Conservation (phyloP, 2,888 invertebrate genomes). For the Chrysolina oricalcia region DNA sequence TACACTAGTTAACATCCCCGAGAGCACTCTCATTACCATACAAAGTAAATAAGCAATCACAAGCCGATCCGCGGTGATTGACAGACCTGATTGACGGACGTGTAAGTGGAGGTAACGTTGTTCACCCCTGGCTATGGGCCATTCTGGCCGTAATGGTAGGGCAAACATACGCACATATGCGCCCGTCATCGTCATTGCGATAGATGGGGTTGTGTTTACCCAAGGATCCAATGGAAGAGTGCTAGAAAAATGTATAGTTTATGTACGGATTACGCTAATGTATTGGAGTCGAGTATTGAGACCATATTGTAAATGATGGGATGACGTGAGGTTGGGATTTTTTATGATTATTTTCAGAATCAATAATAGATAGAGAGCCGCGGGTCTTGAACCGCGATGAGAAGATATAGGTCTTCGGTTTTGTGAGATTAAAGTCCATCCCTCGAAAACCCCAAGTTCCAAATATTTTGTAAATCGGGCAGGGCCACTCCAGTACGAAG, state of each 20-base stretch:
- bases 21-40: slow-evolving; percentile 60
- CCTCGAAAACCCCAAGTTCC: too few species aligned
- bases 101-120: slow-evolving; percentile 61
- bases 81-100: slow-evolving; percentile 63
- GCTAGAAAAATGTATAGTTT: neutral
- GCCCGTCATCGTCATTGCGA: slow-evolving; percentile 55
- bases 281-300: neutral
- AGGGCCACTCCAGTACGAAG: too few species aligned
- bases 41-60: slow-evolving; percentile 63
- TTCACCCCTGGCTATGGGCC: slow-evolving; percentile 53
- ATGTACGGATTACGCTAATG: neutral
- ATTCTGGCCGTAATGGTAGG: slow-evolving; percentile 68
- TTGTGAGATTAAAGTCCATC: too few species aligned
- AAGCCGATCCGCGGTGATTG: slow-evolving; percentile 67
- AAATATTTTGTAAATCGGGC: too few species aligned
- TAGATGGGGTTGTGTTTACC: slow-evolving; percentile 56
- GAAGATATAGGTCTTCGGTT: too few species aligned
- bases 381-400: too few species aligned
- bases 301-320: too few species aligned
- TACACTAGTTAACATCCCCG: slow-evolving; percentile 56
- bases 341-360: too few species aligned
- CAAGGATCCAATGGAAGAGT: slow-evolving; percentile 6
- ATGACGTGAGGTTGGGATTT: too few species aligned
- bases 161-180: slow-evolving; percentile 66
- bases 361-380: too few species aligned